Evolutionary conservation across 2,113 vertebrate genomes (phyloP).

Genomic region (Mormoops blainvillei): DNA sequence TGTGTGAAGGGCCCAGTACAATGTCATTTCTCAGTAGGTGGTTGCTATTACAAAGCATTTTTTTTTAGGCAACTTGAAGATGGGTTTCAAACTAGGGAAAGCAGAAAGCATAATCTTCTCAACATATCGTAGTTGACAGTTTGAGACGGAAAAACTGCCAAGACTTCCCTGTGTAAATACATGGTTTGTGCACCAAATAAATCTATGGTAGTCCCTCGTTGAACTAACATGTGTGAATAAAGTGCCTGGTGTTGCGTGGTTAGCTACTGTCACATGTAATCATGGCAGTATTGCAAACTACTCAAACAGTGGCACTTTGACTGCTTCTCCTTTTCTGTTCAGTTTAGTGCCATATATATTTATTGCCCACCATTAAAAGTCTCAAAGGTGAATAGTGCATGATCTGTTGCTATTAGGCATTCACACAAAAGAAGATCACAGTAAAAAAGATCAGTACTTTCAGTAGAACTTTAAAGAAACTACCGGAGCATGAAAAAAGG

Average conservation of each 20-base stretch:
- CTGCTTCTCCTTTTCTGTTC: background rate
- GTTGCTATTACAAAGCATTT: background rate
- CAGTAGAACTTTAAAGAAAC: background rate
- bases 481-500: background rate
- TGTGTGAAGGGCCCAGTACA: background rate
- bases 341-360: background rate
- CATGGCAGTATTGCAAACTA: background rate
- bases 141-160: background rate
- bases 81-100: background rate
- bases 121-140: background rate
- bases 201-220: background rate
- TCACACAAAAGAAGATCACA: background rate
- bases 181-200: background rate
- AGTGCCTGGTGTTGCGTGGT: background rate
- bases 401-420: background rate
- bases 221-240: background rate
- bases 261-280: background rate
- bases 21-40: background rate
- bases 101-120: background rate
- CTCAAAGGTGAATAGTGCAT: background rate
- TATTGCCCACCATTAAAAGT: background rate
- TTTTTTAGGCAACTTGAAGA: background rate
- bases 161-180: background rate
- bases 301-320: background rate
- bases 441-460: background rate